These are phyloP conservation scores for Myotis findleyi DNA, from an alignment of 2,797 vertebrate species.

Conservation along the genomic window DNA sequence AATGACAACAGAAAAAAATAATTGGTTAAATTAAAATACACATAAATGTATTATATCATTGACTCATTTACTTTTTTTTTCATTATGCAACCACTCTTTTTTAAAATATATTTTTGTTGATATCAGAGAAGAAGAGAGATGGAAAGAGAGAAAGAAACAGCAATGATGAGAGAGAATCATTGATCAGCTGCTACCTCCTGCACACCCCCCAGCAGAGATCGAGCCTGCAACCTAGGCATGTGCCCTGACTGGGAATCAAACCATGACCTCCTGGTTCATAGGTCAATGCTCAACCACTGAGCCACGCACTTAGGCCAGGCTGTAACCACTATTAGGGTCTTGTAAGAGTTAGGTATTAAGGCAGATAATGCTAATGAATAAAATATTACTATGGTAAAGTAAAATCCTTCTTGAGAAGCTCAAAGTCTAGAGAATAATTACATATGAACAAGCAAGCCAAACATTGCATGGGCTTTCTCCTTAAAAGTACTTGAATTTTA, in stretches of 20 bases:
- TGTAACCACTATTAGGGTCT: background rate
- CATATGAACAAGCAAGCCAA: background rate
- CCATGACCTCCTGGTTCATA: too few relatives aligned
- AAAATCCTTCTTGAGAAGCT: background rate
- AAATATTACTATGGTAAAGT: background rate
- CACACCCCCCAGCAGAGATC: too few relatives aligned
- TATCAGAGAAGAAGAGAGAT: too few relatives aligned
- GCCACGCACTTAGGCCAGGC: too few relatives aligned
- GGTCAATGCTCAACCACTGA: too few relatives aligned
- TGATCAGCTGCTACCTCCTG: too few relatives aligned
- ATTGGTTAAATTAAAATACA: constrained; percentile 48
- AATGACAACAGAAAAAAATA: background rate
- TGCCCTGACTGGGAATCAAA: too few relatives aligned
- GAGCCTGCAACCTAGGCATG: too few relatives aligned
- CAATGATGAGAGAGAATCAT: too few relatives aligned
- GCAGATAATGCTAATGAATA: background rate
- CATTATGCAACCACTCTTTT: background rate
- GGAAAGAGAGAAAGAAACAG: too few relatives aligned
- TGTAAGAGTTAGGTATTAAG: background rate
- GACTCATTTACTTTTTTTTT: background rate
- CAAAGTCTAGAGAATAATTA: background rate
- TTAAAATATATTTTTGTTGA: too few relatives aligned
- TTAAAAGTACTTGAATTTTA: background rate
- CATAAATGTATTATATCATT: background rate
- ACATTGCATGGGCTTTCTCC: background rate